These are phyloP conservation scores for Apodemus agrarius DNA, from an alignment of 2,797 vertebrate genomes.

Conservation along the genomic window DNA sequence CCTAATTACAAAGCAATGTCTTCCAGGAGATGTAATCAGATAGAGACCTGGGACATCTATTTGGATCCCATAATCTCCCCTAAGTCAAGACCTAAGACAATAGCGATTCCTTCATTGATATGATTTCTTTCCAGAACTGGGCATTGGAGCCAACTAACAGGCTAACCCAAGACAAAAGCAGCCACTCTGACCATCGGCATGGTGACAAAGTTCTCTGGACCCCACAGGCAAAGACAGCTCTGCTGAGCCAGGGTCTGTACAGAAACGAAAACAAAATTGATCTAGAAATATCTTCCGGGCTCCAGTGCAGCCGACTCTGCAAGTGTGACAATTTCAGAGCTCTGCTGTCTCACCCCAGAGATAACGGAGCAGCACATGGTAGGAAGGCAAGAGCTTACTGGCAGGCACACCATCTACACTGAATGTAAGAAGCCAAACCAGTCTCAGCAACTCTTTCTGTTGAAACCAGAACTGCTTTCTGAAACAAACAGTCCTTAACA, in stretches of 20 bases:
- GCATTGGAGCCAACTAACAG: not conserved
- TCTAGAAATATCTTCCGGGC: not conserved
- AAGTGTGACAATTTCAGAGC: not conserved
- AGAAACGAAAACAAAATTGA: constrained; percentile 47
- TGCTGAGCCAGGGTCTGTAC: not conserved
- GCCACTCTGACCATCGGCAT: not conserved
- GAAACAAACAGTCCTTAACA: not conserved
- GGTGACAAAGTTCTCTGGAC: not conserved
- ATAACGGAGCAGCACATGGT: not conserved
- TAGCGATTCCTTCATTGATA: constrained; percentile 4
- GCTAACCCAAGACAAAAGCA: constrained; percentile 4
- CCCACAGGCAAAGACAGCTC: constrained; percentile 19
- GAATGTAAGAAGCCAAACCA: not conserved
- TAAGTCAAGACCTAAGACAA: not conserved
- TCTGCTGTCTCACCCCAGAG: not conserved
- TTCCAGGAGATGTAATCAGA: constrained; percentile 31
- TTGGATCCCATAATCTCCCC: not conserved
- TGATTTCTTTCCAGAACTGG: not conserved
- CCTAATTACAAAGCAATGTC: constrained; percentile 1
- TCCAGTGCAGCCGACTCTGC: not conserved
- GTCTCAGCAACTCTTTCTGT: not conserved
- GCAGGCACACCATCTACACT: not conserved
- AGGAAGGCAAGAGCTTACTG: not conserved
- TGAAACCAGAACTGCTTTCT: not conserved
- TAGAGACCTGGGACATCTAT: not conserved